phyloP scores from a whole-genome alignment of 2,797 vertebrate species.

The Paguma larvata region DNA sequence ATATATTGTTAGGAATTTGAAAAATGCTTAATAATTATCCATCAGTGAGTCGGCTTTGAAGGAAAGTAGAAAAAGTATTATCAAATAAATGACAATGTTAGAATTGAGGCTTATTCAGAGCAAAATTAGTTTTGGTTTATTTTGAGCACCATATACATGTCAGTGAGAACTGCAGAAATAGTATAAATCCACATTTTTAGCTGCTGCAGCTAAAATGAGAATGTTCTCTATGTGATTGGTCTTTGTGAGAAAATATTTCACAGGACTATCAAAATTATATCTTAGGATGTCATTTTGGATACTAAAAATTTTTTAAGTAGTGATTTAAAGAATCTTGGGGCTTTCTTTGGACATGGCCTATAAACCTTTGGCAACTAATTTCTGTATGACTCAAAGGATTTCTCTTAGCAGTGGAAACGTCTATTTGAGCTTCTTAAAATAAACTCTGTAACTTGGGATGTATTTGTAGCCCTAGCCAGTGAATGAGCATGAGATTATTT shows the following conservation, averaged over 20 bases:
- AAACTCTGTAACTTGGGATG: neutral
- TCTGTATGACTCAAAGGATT: slow-evolving; percentile 38
- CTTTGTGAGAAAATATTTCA: slow-evolving; percentile 10
- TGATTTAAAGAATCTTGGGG: slow-evolving; percentile 9
- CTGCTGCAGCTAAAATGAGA: neutral
- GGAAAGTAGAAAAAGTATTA: slow-evolving; percentile 47
- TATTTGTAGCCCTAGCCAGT: neutral
- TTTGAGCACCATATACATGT: slow-evolving; percentile 66
- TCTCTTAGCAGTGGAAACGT: neutral
- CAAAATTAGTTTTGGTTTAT: slow-evolving; percentile 65
- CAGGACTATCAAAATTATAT: neutral
- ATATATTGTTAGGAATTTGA: slow-evolving; percentile 52
- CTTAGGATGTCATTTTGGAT: slow-evolving; percentile 40
- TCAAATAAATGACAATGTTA: slow-evolving; percentile 63
- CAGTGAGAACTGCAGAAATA: neutral
- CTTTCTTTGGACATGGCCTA: slow-evolving; percentile 3
- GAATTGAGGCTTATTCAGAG: slow-evolving; percentile 60
- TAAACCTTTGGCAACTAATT: slow-evolving; percentile 34
- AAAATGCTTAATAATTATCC: slow-evolving; percentile 70
- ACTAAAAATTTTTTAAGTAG: slow-evolving; percentile 16
- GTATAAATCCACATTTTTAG: slow-evolving; percentile 40
- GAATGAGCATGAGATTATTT: slow-evolving; percentile 35
- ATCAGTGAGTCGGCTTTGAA: slow-evolving; percentile 61
- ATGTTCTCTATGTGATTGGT: neutral
- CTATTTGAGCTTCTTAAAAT: neutral